Conservation (phyloP, 2,888 invertebrate species). For the Conistra vaccinii region DNA sequence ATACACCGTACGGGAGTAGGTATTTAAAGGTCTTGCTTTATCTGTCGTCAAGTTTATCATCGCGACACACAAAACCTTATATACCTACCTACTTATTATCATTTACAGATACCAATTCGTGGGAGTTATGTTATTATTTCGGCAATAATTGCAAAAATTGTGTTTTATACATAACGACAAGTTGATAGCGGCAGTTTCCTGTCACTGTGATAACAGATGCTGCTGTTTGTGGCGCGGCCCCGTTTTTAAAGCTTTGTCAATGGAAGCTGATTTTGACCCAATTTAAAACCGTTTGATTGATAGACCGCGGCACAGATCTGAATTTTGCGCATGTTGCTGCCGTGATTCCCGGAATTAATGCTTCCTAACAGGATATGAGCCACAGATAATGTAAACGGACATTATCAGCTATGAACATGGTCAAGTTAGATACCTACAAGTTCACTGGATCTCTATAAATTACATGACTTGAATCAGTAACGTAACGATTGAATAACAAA, state of each 20-base stretch:
- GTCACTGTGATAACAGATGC: constrained; percentile 83
- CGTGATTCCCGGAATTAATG: constrained; percentile 65
- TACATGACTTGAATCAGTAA: constrained; percentile 5
- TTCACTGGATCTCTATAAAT: constrained; percentile 18
- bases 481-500: neutral
- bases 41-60: constrained; percentile 63
- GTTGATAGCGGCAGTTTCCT: constrained; percentile 88
- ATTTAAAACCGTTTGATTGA: constrained; percentile 77
- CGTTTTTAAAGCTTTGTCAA: constrained; percentile 87
- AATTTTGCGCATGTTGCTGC: constrained; percentile 68
- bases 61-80: constrained; percentile 65
- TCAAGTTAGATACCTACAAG: constrained; percentile 57
- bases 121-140: constrained; percentile 87
- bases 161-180: constrained; percentile 88
- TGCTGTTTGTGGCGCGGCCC: constrained; percentile 85
- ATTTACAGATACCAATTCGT: constrained; percentile 76
- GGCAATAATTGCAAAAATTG: constrained; percentile 90
- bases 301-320: constrained; percentile 71
- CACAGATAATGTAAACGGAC: constrained; percentile 59
- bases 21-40: constrained; percentile 57
- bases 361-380: constrained; percentile 67
- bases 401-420: constrained; percentile 58
- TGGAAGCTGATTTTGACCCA: constrained; percentile 89
- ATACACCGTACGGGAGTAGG: constrained; percentile 8
- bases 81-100: constrained; percentile 47